These are phyloP conservation scores for Lamellibrachia luymesi DNA, from an alignment of 1,140 invertebrate species.

Conservation along the genomic window DNA sequence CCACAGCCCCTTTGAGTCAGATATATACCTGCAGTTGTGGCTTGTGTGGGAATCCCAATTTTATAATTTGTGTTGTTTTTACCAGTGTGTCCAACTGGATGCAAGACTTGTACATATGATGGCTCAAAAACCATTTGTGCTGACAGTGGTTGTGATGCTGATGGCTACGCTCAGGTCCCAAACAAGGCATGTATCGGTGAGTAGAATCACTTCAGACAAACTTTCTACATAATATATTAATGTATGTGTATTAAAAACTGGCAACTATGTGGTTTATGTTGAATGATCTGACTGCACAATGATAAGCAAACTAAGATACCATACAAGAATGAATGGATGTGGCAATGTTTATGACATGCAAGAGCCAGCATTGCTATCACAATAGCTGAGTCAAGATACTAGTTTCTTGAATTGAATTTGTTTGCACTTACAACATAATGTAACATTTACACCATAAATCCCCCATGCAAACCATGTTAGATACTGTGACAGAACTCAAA, in stretches of 20 bases:
- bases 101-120: not conserved
- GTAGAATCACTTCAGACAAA: not conserved
- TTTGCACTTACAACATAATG: no score
- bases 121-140: not conserved
- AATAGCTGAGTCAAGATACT: no score
- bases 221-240: not conserved
- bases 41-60: not conserved
- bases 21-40: not conserved
- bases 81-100: not conserved
- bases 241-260: not conserved
- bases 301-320: no score
- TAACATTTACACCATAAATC: no score
- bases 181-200: not conserved
- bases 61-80: not conserved
- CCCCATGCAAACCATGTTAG: no score
- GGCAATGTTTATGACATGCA: no score
- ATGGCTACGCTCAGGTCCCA: conserved; percentile 1
- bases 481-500: no score
- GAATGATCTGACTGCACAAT: no score
- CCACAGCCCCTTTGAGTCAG: no score
- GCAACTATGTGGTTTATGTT: not conserved
- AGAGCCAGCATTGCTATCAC: no score
- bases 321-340: no score
- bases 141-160: not conserved
- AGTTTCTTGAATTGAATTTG: no score